Evolutionary conservation across 2,797 vertebrate genomes (phyloP), one percentile per base, ranked within the genome.

Genomic region (Clamator glandarius): DNA sequence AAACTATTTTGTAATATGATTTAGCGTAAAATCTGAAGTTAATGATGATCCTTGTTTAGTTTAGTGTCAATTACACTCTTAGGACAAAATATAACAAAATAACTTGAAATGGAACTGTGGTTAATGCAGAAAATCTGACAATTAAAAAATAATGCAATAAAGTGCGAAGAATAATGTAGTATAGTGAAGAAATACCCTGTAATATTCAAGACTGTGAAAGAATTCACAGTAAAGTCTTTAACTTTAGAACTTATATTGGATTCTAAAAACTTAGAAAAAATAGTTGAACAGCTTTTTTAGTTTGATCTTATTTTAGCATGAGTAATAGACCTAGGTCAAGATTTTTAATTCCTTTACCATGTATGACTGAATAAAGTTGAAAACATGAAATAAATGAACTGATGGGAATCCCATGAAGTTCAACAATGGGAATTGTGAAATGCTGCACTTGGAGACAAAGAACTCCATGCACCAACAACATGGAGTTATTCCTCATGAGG

Each of bases 51-150:
- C 4, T 50, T 63, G 4, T 57, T 73, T 74, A 63, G 11, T 44
- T 46, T 74, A 46, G 12, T 0, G 0, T 62, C 7, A 8, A 11
- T 68, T 76, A 31, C 19, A 23, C 6, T 51, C 21, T 52, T 44
- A 14, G 10, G 25, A 63, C 13, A 55, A 84, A 87, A 18, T 36
- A 11, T 14, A 59, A n/a, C 7, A 73, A 66, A 79, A 31, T 26
- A 50, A 33, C 15, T 83, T 83, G 26, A 90, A 76, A 31, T 50
- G 9, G 11, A 74, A 50, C n/a, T 29, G 6, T 69, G n/a, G 7
- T 31, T 57, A 75, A 33, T 63, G n/a, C 11, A 70, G 64, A 87
- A 82, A 51, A 9, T 19, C 20, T n/a, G n/a, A 69, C 11, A 31
- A 6, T 10, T 70, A 57, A 61, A 70, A 44, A 0, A 9, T 73